Percentiles rank a stretch among this genome's conserved stretches.
phyloP scores from a whole-genome alignment of 2,888 invertebrate genomes.

The Drosophila rellima region DNA sequence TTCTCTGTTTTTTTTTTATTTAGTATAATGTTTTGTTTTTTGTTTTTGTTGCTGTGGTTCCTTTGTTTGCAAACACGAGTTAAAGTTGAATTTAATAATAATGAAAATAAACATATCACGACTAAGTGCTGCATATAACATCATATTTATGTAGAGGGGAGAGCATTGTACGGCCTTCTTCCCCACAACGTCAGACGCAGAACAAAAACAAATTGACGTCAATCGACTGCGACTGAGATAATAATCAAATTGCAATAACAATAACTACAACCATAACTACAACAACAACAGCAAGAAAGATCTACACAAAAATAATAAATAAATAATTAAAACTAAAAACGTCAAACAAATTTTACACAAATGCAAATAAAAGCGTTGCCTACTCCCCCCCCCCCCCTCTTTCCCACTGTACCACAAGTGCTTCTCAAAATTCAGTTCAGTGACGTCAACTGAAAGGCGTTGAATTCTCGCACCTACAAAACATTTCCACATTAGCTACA shows the following conservation, averaged over 20 bases:
- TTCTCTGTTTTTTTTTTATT: constrained; percentile 11
- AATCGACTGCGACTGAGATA: constrained; percentile 63
- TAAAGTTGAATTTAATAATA: constrained; percentile 49
- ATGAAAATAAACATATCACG: constrained; percentile 56
- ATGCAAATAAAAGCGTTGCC: constrained; percentile 50
- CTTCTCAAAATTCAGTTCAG: neutral
- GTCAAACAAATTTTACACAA: constrained; percentile 63
- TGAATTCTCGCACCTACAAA: constrained; percentile 41
- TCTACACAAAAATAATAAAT: constrained; percentile 29
- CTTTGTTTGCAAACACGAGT: constrained; percentile 29
- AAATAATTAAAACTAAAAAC: constrained; percentile 55
- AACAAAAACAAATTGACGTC: constrained; percentile 75
- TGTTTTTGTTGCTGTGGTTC: constrained; percentile 15
- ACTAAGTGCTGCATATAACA: constrained; percentile 34
- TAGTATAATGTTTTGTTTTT: neutral
- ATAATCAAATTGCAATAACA: constrained; percentile 67
- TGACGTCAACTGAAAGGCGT: constrained; percentile 52
- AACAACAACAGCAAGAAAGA: constrained; percentile 6
- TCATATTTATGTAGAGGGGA: constrained; percentile 18
- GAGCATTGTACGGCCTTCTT: constrained; percentile 47
- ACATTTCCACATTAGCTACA: neutral
- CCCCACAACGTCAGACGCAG: constrained; percentile 26
- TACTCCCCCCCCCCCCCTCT: neutral
- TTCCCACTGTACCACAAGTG: neutral
- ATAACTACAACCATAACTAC: constrained; percentile 17